A percentile compares a stretch with the other conserved stretches of the same genome.
Evolutionary conservation across 2,797 vertebrate genomes (phyloP).

Genomic region (Xiphorhynchus erythropygius): DNA sequence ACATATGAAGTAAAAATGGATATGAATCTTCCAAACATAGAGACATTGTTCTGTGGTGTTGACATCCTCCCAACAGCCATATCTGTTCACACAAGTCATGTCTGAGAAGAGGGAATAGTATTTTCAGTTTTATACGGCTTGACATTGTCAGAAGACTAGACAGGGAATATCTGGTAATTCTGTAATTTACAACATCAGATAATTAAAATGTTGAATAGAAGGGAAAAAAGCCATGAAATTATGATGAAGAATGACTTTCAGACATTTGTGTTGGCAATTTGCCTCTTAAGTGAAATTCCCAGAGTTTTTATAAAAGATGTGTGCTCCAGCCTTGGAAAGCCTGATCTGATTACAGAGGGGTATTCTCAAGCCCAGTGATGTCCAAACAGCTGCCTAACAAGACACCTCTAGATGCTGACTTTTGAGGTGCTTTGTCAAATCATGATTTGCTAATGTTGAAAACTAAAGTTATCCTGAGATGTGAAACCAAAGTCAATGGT

Average conservation of each 20-base stretch:
- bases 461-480: neutral
- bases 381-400: neutral
- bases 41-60: neutral
- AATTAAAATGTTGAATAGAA: neutral
- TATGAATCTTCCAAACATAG: neutral
- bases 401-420: neutral
- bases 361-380: neutral
- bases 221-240: neutral
- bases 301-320: neutral
- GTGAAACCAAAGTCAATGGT: neutral
- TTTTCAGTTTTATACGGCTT: neutral
- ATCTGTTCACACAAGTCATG: neutral
- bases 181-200: neutral
- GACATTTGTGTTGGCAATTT: neutral
- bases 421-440: neutral
- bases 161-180: neutral
- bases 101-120: neutral
- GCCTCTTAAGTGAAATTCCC: neutral
- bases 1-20: neutral
- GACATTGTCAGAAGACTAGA: neutral
- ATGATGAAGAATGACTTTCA: neutral
- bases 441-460: neutral
- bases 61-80: neutral
- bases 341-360: neutral
- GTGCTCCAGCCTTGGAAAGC: neutral